Base-by-base conservation (phyloP, 2,888 invertebrate genomes). In the Abscondita cerata region DNA sequence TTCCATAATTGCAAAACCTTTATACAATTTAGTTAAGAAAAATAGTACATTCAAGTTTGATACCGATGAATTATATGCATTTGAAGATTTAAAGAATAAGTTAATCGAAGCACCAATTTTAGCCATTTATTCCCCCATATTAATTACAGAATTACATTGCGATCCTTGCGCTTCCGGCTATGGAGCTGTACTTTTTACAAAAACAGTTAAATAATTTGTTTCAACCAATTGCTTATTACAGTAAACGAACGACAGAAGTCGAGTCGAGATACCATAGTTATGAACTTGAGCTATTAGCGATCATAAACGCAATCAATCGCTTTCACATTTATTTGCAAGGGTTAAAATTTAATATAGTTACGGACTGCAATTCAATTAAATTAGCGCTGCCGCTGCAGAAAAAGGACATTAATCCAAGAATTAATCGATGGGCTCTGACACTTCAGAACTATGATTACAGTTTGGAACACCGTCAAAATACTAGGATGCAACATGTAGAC, bases 101-200 rank as follows among this genome's bases (percentile, higher is more conserved):
- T 50, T 55, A 16, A 15, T 9, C 16, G 55, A 55, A 51, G 44
- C 3, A 9, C 75, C 74, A 11, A 67, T 75, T 25, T 65, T 78
- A 31, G 52, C 67, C 4, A 66, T 77, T 12, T 80, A 74, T 53
- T 68, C 72, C 20, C 73, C 75, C 0, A 52, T 57, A 4, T 57
- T 67, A 12, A 70, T 73, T 46, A 78, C 77, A 2, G 74, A 78
- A 57, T 53, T 77, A 33, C 76, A 78, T 50, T 73, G 72, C 8
- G 74, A 77, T 62, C 75, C 73, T 0, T 73, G 73, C 46, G 40
- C 68, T 0, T 6, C 55, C 0, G 75, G 75, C 0, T 75, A 69
- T 50, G 76, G 74, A 0, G 70, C 72, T 0, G 66, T 75, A 1
- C 52, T 77, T 11, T n/a, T n/a, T 77, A 19, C 76, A 77, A 55